Evolutionary conservation across 1,140 invertebrate genomes (phyloP).

Genomic region (Zaprionus camerounensis): DNA sequence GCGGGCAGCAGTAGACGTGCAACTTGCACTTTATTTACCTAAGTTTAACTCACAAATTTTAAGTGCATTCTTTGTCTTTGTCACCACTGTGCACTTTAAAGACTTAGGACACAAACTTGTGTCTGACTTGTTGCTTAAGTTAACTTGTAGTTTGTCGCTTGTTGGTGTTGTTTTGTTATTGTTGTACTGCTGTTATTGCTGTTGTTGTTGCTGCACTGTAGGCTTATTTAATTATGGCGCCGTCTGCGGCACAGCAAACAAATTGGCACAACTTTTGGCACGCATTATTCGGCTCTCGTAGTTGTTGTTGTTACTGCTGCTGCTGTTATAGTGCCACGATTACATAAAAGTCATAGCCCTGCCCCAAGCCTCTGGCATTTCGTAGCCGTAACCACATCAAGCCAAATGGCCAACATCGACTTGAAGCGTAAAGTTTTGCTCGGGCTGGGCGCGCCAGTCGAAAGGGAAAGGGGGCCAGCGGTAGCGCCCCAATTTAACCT

Average conservation of each 20-base stretch:
- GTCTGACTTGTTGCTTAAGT: conserved; percentile 51
- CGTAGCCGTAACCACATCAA: conserved; percentile 15
- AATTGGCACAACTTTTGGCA: conserved; percentile 47
- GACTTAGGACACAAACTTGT: conserved; percentile 71
- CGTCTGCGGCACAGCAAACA: conserved; percentile 32
- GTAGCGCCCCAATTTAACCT: conserved; percentile 20
- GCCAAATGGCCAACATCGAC: conserved; percentile 21
- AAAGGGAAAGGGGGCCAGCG: conserved; percentile 20
- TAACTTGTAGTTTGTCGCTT: conserved; percentile 6
- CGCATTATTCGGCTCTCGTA: conserved; percentile 52
- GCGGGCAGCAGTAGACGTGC: background rate
- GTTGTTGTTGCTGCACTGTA: conserved; percentile 21
- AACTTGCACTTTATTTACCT: background rate
- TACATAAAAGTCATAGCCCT: conserved; percentile 49
- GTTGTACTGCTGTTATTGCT: conserved; percentile 9
- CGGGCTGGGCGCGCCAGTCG: conserved; percentile 27
- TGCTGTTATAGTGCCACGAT: conserved; percentile 29
- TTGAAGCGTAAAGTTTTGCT: conserved; percentile 11
- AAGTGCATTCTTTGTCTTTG: background rate
- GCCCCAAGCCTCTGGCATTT: conserved; percentile 31
- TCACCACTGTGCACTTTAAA: conserved; percentile 51
- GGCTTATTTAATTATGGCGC: conserved; percentile 69
- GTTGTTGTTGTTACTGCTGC: conserved; percentile 22
- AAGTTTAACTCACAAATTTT: background rate
- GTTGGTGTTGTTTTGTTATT: conserved; percentile 8